Base-by-base conservation (phyloP, 1,140 invertebrate genomes). In the Manduca sexta region DNA sequence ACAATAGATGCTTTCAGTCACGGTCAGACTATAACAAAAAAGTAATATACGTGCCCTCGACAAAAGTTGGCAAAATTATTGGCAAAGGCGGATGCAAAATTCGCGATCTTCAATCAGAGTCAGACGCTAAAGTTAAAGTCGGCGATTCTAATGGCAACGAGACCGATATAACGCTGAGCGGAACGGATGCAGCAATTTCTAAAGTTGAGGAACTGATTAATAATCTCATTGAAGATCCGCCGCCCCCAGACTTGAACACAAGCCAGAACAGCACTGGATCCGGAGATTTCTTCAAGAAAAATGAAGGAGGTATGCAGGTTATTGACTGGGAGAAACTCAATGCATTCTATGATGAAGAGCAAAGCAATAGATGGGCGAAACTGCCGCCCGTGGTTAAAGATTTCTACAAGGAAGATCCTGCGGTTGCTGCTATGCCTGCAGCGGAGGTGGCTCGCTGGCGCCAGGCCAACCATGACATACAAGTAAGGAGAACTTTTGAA, bases 371-470 rank as follows among this genome's bases (percentile, higher is more conserved):
- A 49, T 93, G 90, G 89, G 87, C 88, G 1, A 87, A 89, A 49
- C 84, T 90, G 13, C 91, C 92, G 1, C 79, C 88, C 2, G 88
- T 97, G 11, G 85, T 89, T 2, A 97, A 97, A 79, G 84, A 95
- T 64, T 96, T 98, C 69, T 98, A 98, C 64, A 79, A 89, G 56
- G 96, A 97, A 88, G 88, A 93, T 68, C 90, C 90, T 0, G 83
- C 85, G 55, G 89, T 97, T 2, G 80, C 89, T 13, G 87, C 88
- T 13, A 91, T 96, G 88, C 68, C 88, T 18, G 49, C 78, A 1
- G 80, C 86, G 11, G 86, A 94, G 62, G 93, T 93, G 0, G 77
- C 84, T 3, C 54, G 84, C 41, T 91, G 94, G 57, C 87, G 92
- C 14, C 29, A 60, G 12, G 64, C 78, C 10, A 93, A 91, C 49